These are phyloP conservation scores for Ooceraea biroi DNA, from an alignment of 1,140 invertebrate genomes.

Conservation along the genomic window DNA sequence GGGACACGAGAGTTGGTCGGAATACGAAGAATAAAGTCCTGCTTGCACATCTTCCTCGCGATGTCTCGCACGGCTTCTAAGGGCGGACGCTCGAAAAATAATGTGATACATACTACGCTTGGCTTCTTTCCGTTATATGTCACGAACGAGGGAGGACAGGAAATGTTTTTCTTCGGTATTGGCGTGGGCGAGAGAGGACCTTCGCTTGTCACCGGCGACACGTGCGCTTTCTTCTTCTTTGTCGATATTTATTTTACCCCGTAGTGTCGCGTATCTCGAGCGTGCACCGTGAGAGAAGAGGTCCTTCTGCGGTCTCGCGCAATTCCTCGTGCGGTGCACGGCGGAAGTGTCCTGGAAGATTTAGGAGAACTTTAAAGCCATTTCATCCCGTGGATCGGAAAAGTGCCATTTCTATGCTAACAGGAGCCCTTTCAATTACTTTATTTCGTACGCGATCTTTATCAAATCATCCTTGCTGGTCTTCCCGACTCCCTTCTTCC, in stretches of 20 bases:
- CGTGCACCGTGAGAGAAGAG: slow-evolving; percentile 28
- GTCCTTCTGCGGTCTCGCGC: slow-evolving; percentile 60
- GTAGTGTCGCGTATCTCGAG: slow-evolving; percentile 56
- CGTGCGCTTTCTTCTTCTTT: slow-evolving; percentile 46
- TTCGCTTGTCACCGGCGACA: slow-evolving; percentile 60
- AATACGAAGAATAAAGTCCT: slow-evolving; percentile 1
- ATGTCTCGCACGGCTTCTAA: slow-evolving; percentile 27
- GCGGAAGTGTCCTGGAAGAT: slow-evolving; percentile 47
- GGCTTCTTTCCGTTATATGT: slow-evolving; percentile 46
- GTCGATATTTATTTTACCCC: slow-evolving; percentile 68
- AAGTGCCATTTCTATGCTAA: slow-evolving; percentile 75
- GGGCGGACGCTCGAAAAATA: slow-evolving; percentile 47
- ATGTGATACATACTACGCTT: slow-evolving; percentile 52
- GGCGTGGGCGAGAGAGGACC: neutral
- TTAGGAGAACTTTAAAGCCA: slow-evolving; percentile 70
- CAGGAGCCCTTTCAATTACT: slow-evolving; percentile 71
- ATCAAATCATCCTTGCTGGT: slow-evolving; percentile 66
- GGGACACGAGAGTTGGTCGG: too few relatives aligned
- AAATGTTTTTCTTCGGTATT: slow-evolving; percentile 63
- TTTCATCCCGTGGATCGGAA: slow-evolving; percentile 67
- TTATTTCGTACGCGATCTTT: slow-evolving; percentile 63
- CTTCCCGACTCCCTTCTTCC: slow-evolving; percentile 45
- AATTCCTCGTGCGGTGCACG: slow-evolving; percentile 47
- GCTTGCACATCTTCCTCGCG: slow-evolving; percentile 13
- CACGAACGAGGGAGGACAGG: slow-evolving; percentile 39